Evolutionary conservation across 1,140 invertebrate species (phyloP), one percentile per base, ranked within the genome.

Genomic region (Leptonema lineaticorne): DNA sequence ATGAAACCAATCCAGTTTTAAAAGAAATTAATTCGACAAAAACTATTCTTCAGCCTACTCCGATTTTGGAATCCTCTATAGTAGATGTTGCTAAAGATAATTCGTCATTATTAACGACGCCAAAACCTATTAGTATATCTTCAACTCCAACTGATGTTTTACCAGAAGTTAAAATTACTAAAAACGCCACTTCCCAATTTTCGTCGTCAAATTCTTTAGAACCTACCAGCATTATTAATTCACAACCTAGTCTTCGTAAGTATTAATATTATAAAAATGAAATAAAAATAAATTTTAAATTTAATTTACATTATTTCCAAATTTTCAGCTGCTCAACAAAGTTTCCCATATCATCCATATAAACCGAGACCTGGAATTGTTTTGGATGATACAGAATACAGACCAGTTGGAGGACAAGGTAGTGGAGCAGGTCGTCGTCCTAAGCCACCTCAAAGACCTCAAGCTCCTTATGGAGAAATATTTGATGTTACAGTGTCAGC

Each of bases 401-500:
- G 89, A 75, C 89, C 88, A 0, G 86, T 86, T 48, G 84, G 84
- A 0, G 75, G 78, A 5, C 72, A 75, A 46, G n/a, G 50, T 48
- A 69, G 62, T 68, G 73, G 1, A 60, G 65, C 67, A 75, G 53
- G 11, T 20, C 53, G 37, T 33, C 33, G 57, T 22, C 64, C 69
- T 26, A 74, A 45, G 14, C 62, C 62, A 50, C 77, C 75, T 50
- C 76, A 74, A 57, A 74, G 74, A 62, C 76, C 76, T n/a, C 75
- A 73, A 57, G 46, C 75, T 30, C 6, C 82, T 0, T 84, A 85
- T 67, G 90, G 91, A 3, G 92, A 95, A 75, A 89, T 93, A 26
- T 94, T 95, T 75, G 92, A 95, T 74, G 88, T 95, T 0, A 93
- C 92, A 0, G 89, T 95, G 0, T 93, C 91, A 0, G 93, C 92